Conservation (phyloP, 1,140 invertebrate genomes). For the Nasonia longicornis region DNA sequence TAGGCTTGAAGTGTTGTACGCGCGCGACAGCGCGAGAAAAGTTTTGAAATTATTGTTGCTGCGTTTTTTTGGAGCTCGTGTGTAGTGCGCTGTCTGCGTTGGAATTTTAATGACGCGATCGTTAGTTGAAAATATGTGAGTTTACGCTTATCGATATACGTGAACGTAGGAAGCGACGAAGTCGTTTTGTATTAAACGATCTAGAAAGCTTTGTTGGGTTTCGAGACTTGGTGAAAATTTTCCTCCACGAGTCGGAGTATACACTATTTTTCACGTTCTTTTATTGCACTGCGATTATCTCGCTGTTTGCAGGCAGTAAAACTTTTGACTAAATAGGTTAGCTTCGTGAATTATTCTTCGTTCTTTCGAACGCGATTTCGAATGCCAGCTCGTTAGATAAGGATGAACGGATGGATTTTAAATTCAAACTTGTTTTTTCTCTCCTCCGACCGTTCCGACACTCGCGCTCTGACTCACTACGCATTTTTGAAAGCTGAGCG, state of each 20-base stretch:
- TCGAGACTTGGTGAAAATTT: background rate
- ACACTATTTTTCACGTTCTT: background rate
- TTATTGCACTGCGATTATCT: background rate
- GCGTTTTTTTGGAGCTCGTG: background rate
- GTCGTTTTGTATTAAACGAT: background rate
- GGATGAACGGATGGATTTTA: background rate
- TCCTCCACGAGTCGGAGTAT: background rate
- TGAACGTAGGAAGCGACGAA: background rate
- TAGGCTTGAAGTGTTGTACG: background rate
- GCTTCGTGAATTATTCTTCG: background rate
- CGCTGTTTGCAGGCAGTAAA: background rate
- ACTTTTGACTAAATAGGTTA: background rate
- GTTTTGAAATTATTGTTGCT: background rate
- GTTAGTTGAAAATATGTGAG: background rate
- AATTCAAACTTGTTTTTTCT: background rate
- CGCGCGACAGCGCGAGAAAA: background rate
- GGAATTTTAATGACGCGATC: conserved; percentile 11
- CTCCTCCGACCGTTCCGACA: background rate
- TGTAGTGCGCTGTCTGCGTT: background rate
- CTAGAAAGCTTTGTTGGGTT: background rate
- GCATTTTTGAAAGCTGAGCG: no score
- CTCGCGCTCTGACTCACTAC: background rate
- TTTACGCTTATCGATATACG: background rate
- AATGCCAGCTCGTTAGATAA: background rate
- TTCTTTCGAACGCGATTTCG: no score